These are phyloP conservation scores for Propithecus coquereli DNA, from an alignment of 2,113 vertebrate species.

Conservation along the genomic window DNA sequence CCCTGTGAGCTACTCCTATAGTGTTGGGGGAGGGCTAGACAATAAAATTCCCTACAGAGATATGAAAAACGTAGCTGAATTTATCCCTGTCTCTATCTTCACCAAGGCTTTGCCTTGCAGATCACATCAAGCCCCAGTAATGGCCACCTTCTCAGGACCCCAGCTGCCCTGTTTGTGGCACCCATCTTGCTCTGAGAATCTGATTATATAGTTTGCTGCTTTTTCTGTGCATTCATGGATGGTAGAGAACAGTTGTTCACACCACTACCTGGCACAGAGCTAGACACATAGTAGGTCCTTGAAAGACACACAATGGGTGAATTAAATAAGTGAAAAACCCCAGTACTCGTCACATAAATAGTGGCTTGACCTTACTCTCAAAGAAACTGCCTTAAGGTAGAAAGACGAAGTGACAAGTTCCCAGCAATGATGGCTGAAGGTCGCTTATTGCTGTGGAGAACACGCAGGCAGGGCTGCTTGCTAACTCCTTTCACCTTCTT, in stretches of 20 bases:
- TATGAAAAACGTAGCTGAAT: not conserved
- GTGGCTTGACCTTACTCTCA: constrained; percentile 2
- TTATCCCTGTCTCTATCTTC: not conserved
- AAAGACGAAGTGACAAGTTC: not conserved
- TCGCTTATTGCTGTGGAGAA: constrained; percentile 25
- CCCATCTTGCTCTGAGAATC: not conserved
- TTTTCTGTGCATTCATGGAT: not conserved
- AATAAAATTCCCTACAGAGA: not conserved
- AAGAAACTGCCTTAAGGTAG: not conserved
- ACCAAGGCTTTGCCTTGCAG: not conserved
- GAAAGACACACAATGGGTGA: not conserved
- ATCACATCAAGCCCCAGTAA: not conserved
- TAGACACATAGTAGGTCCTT: not conserved
- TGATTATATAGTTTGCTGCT: not conserved
- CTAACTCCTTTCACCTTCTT: not conserved
- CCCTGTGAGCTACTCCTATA: not conserved
- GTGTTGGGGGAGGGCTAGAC: not conserved
- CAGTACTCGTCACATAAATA: not conserved
- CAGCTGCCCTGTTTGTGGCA: not conserved
- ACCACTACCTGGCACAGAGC: not conserved
- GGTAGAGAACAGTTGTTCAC: not conserved
- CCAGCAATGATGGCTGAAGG: not conserved
- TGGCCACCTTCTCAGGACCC: not conserved
- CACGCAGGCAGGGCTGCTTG: not conserved
- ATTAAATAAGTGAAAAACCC: constrained; percentile 31